Conservation (phyloP, 1,140 invertebrate species). For the Potamilus streckersoni region DNA sequence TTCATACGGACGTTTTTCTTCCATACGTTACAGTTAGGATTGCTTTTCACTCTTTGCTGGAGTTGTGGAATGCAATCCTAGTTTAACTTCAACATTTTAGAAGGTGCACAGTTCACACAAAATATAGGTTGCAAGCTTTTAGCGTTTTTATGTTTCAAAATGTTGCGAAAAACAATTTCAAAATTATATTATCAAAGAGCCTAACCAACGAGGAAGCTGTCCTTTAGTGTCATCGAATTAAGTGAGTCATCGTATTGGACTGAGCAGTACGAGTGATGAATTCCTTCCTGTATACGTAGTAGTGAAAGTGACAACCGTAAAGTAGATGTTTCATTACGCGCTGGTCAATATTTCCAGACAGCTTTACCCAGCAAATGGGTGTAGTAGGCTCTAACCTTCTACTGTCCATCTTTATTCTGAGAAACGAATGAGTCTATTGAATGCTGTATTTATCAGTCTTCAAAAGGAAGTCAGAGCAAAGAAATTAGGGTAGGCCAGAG, state of each 20-base stretch:
- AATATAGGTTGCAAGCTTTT: background rate
- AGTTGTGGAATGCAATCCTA: background rate
- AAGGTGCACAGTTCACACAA: slow-evolving; percentile 7
- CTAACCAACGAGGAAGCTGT: slow-evolving; percentile 1
- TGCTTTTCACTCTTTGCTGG: too few relatives aligned
- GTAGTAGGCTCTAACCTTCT: slow-evolving; percentile 12
- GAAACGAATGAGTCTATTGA: background rate
- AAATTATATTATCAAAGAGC: slow-evolving; percentile 7
- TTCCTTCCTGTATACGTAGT: slow-evolving; percentile 1
- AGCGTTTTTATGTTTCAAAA: background rate
- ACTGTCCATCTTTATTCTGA: background rate
- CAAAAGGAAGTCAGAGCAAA: background rate
- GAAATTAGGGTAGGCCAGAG: background rate
- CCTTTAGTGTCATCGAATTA: slow-evolving; percentile 11
- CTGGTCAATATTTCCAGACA: background rate
- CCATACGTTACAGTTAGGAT: too few relatives aligned
- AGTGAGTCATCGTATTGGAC: background rate
- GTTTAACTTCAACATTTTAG: slow-evolving; percentile 1
- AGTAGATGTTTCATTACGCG: background rate
- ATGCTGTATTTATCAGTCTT: background rate
- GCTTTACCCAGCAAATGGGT: background rate
- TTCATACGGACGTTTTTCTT: too few relatives aligned
- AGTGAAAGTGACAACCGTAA: slow-evolving; percentile 1
- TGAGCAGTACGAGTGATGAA: slow-evolving; percentile 10
- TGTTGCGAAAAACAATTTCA: slow-evolving; percentile 1